Base-by-base conservation (phyloP, 2,797 vertebrate genomes). In the Gallinago solitaria region DNA sequence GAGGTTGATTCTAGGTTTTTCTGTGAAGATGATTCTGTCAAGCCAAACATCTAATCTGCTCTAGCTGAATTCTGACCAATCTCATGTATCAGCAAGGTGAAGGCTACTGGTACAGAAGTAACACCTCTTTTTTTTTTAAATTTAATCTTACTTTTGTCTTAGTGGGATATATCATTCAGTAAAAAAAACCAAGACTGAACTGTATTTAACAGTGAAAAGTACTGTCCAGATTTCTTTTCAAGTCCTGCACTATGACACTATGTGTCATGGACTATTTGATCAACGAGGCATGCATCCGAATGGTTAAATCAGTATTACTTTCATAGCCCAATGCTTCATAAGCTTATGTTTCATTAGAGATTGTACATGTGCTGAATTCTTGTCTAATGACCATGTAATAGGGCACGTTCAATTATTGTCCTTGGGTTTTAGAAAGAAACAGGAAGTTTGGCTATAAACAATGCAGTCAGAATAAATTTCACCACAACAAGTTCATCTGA, bases 371-470 rank as follows among this genome's bases (percentile, higher is more conserved):
- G 92, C 90, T 60, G 86, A 96, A 97, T 97, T 94, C 83, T 89
- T 96, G 83, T 77, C 96, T 96, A 97, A 95, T 97, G 94, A 96
- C 89, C 90, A 97, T 79, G 71, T 83, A 97, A 96, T 63, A 89
- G 93, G 94, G 88, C 87, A 97, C 48, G 51, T 93, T 95, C 69
- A 96, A 83, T 97, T 89, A 96, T 95, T 96, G 95, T 96, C 95
- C 90, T 93, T 54, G 80, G 92, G 86, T 53, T 97, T 93, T 71
- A 96, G 93, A 94, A 97, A 97, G 89, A 97, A 97, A 97, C 68
- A 97, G 94, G 95, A 97, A 90, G 96, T 96, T 87, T 97, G 69
- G 76, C 89, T 96, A 97, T 96, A 96, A 97, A 96, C 96, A 98
- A 93, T 90, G 91, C 89, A 96, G 88, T 94, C 96, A 89, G 93